phyloP scores from a whole-genome alignment of 2,797 vertebrate genomes.

The Mustela erminea region DNA sequence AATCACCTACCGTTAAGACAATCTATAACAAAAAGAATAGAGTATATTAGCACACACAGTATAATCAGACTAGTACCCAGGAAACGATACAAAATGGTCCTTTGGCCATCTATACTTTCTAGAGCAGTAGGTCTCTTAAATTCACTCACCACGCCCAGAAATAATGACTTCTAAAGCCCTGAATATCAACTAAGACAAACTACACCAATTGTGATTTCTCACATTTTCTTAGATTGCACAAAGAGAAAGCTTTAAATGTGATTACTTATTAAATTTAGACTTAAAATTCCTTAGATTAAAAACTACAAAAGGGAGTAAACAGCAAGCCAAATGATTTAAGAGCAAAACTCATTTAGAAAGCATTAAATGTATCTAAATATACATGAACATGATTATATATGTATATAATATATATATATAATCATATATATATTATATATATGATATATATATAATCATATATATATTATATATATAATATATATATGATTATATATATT shows the following conservation, averaged over 20 bases:
- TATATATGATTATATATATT: too few species aligned
- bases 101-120: constrained; percentile 91
- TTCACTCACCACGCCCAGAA: constrained; percentile 90
- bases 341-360: constrained; percentile 87
- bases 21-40: constrained; percentile 98
- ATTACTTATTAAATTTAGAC: constrained; percentile 87
- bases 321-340: constrained; percentile 88
- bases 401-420: too few species aligned
- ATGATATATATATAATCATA: too few species aligned
- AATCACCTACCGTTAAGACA: constrained; percentile 95
- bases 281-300: constrained; percentile 88
- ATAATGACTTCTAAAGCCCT: constrained; percentile 89
- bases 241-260: constrained; percentile 90
- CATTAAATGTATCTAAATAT: constrained; percentile 68
- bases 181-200: constrained; percentile 94
- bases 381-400: constrained; percentile 62
- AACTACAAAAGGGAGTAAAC: constrained; percentile 89
- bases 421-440: too few species aligned
- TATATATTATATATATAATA: too few species aligned
- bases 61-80: constrained; percentile 94
- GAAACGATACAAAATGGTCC: constrained; percentile 97
- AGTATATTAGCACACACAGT: constrained; percentile 95
- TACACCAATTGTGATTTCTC: constrained; percentile 88
- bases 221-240: constrained; percentile 89
- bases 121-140: constrained; percentile 88